phyloP scores from a whole-genome alignment of 2,113 vertebrate species.

The Conger conger region DNA sequence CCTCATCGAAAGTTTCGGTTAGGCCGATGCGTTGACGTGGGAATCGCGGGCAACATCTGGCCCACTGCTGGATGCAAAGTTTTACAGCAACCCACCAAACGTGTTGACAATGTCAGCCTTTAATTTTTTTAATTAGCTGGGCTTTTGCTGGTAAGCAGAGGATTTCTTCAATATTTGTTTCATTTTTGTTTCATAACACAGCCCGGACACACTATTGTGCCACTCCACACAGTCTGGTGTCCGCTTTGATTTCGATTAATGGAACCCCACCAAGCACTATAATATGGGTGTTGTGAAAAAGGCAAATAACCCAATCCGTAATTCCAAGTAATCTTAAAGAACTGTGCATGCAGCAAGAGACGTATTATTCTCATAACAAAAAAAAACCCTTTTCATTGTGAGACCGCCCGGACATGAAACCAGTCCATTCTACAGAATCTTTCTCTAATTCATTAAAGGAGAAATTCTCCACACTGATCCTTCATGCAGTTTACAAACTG shows the following conservation, averaged over 20 bases:
- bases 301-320: conserved; percentile 40
- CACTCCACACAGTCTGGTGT: conserved; percentile 53
- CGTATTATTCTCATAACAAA: conserved; percentile 51
- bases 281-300: conserved; percentile 60
- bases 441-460: conserved; percentile 52
- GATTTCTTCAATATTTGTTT: conserved; percentile 69
- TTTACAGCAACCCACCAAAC: conserved; percentile 49
- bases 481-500: conserved; percentile 45
- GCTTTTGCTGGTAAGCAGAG: conserved; percentile 54
- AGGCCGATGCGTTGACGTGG: neutral
- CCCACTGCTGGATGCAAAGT: conserved; percentile 34
- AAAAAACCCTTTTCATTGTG: conserved; percentile 53
- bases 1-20: conserved; percentile 7
- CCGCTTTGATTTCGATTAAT: conserved; percentile 70
- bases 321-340: conserved; percentile 70
- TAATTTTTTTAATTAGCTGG: conserved; percentile 66
- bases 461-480: conserved; percentile 50
- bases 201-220: conserved; percentile 59
- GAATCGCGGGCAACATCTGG: neutral
- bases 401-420: conserved; percentile 52
- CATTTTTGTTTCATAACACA: conserved; percentile 67
- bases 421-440: conserved; percentile 54
- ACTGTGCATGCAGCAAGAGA: conserved; percentile 46
- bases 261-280: conserved; percentile 67
- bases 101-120: conserved; percentile 49